These are phyloP conservation scores for Osmerus eperlanus DNA, from an alignment of 2,113 vertebrate species.

Conservation along the genomic window DNA sequence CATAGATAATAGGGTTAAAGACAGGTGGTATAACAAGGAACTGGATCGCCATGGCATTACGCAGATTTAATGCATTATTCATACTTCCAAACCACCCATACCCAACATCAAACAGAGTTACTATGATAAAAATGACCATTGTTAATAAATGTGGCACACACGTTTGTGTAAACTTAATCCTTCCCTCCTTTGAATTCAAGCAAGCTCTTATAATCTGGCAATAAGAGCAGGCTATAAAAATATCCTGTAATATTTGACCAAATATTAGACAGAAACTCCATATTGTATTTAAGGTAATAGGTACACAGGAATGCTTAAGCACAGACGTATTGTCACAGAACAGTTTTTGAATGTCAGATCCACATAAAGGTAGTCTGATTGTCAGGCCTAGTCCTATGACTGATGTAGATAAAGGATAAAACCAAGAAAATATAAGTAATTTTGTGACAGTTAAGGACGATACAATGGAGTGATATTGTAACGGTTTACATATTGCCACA, in stretches of 20 bases:
- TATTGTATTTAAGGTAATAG: not conserved
- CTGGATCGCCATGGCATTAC: slow-evolving; percentile 13
- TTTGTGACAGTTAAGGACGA: too few species aligned
- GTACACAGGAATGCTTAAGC: not conserved
- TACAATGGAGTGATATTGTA: slow-evolving; percentile 49
- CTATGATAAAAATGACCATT: slow-evolving; percentile 8
- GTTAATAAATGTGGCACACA: slow-evolving; percentile 24
- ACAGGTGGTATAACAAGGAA: slow-evolving; percentile 26
- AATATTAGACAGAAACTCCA: slow-evolving; percentile 5
- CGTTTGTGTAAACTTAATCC: slow-evolving; percentile 7
- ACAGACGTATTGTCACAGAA: slow-evolving; percentile 62
- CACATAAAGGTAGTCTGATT: slow-evolving; percentile 38
- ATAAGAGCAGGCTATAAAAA: slow-evolving; percentile 5
- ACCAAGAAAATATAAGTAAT: slow-evolving; percentile 10
- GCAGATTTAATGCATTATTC: not conserved
- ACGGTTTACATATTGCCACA: slow-evolving; percentile 59
- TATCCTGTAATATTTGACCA: not conserved
- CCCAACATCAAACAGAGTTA: slow-evolving; percentile 3
- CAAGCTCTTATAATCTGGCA: slow-evolving; percentile 2
- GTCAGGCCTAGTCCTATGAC: slow-evolving; percentile 6
- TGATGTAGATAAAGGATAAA: slow-evolving; percentile 31
- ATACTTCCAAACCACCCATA: not conserved
- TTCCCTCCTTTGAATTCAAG: not conserved
- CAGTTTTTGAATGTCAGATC: slow-evolving; percentile 35
- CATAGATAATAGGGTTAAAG: slow-evolving; percentile 26